phyloP scores from a whole-genome alignment of 2,113 vertebrate species.

The Ia io region DNA sequence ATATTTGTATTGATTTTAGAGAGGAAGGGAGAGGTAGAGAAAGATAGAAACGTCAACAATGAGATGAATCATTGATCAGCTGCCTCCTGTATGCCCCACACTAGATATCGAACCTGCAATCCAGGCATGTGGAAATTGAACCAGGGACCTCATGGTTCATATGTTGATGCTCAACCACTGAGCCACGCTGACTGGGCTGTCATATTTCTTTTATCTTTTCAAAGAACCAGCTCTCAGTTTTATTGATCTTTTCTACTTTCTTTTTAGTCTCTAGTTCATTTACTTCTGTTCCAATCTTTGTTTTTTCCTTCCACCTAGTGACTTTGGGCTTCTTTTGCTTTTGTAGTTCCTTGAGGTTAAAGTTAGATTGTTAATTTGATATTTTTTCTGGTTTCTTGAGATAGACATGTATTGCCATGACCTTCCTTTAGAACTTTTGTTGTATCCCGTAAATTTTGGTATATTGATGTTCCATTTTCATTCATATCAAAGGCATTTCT shows the following conservation, averaged over 20 bases:
- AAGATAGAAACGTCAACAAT: too few relatives aligned
- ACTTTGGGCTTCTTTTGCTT: not conserved
- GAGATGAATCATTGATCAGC: too few relatives aligned
- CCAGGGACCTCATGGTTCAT: too few relatives aligned
- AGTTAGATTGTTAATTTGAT: not conserved
- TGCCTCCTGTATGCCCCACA: too few relatives aligned
- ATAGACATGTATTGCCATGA: not conserved
- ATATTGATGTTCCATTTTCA: not conserved
- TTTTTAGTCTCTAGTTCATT: not conserved
- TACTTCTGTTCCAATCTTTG: too few relatives aligned
- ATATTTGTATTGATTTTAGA: too few relatives aligned
- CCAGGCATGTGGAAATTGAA: too few relatives aligned
- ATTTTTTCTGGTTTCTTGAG: not conserved
- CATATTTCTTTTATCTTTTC: not conserved
- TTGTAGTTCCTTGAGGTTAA: not conserved
- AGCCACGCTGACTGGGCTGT: too few relatives aligned
- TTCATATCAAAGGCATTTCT: not conserved
- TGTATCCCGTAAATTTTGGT: not conserved
- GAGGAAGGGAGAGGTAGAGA: too few relatives aligned
- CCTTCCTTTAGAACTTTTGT: not conserved
- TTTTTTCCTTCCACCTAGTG: not conserved
- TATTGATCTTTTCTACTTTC: not conserved
- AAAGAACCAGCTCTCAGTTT: not conserved
- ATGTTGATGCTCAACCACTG: too few relatives aligned
- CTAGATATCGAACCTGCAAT: too few relatives aligned